Evolutionary conservation across 2,797 vertebrate species (phyloP).

Genomic region (Falco novaeseelandiae): DNA sequence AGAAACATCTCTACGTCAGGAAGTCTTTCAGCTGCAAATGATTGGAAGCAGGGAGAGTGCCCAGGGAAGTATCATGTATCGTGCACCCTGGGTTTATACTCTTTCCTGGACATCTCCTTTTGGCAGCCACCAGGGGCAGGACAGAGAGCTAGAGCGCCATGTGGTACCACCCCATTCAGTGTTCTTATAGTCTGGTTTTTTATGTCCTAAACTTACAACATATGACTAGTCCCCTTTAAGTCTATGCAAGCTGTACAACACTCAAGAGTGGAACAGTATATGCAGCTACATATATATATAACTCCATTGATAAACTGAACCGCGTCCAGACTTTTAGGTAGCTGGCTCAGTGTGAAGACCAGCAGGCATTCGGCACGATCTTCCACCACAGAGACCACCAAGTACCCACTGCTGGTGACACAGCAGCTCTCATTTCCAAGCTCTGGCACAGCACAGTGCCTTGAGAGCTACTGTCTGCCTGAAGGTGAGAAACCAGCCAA

Average conservation of each 20-base stretch:
- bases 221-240: background rate
- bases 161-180: background rate
- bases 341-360: background rate
- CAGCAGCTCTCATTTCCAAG: background rate
- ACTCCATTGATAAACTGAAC: background rate
- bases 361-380: background rate
- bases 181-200: background rate
- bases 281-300: background rate
- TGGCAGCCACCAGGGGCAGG: background rate
- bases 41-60: background rate
- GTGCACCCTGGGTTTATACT: background rate
- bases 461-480: background rate
- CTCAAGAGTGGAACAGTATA: background rate
- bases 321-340: background rate
- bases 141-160: background rate
- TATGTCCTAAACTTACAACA: background rate
- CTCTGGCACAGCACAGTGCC: background rate
- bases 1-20: background rate
- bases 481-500: background rate
- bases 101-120: background rate
- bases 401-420: fast-evolving
- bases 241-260: background rate
- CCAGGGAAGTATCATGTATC: background rate
- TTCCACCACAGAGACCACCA: background rate
- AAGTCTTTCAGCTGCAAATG: background rate